Evolutionary conservation across 2,888 invertebrate genomes (phyloP).

Genomic region (Slavum lentiscoides): DNA sequence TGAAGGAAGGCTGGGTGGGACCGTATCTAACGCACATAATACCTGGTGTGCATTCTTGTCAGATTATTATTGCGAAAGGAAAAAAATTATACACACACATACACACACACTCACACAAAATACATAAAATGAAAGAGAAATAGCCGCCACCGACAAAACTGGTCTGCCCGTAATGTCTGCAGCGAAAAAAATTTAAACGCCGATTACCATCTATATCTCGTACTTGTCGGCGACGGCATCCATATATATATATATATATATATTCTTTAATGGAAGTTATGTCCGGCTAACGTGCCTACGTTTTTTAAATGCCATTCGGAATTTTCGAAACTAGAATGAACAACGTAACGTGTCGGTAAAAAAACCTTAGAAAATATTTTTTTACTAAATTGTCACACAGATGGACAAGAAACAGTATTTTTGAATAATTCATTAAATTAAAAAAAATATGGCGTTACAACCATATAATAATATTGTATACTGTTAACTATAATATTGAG

Average conservation of each 20-base stretch:
- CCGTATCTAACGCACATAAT: slow-evolving; percentile 51
- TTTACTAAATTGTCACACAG: slow-evolving; percentile 1
- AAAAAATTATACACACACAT: slow-evolving; percentile 30
- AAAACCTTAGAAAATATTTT: slow-evolving; percentile 13
- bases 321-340: slow-evolving; percentile 5
- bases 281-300: slow-evolving; percentile 27
- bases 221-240: slow-evolving; percentile 45
- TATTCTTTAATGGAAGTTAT: slow-evolving; percentile 51
- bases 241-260: neutral
- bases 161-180: slow-evolving; percentile 49
- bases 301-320: slow-evolving; percentile 45
- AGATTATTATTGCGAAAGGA: slow-evolving; percentile 52
- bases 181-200: slow-evolving; percentile 48
- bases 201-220: slow-evolving; percentile 40
- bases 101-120: neutral
- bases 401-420: too few species aligned
- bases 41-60: slow-evolving; percentile 53
- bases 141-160: slow-evolving; percentile 50
- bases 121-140: slow-evolving; percentile 47
- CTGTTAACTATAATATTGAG: too few species aligned
- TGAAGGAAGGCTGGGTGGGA: slow-evolving; percentile 49
- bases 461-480: too few species aligned
- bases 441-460: too few species aligned
- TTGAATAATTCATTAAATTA: too few species aligned
- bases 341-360: neutral